phyloP scores from a whole-genome alignment of 2,888 invertebrate genomes.

The Tuta absoluta region DNA sequence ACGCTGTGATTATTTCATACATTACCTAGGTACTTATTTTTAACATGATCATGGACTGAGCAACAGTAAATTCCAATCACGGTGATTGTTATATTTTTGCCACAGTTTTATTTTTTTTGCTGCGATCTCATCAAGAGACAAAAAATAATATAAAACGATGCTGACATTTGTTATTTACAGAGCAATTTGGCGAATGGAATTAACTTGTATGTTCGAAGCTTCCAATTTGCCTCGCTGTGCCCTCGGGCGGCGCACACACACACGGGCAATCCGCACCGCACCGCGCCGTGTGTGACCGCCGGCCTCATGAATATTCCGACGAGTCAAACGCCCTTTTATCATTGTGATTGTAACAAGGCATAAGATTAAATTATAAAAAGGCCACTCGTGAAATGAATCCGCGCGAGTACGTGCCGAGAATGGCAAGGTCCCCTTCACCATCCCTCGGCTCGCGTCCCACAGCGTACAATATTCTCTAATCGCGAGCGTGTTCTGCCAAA shows the following conservation, averaged over 20 bases:
- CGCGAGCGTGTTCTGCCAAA: conserved; percentile 19
- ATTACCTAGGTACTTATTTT: no score
- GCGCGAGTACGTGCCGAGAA: conserved; percentile 50
- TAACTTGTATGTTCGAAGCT: conserved; percentile 26
- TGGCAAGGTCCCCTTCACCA: conserved; percentile 10
- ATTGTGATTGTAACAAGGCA: conserved; percentile 58
- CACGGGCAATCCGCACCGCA: not conserved
- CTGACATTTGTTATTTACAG: conserved; percentile 29
- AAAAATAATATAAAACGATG: not conserved
- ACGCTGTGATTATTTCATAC: no score
- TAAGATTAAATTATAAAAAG: conserved; percentile 65
- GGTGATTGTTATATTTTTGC: not conserved
- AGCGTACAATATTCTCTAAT: conserved; percentile 18
- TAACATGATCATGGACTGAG: no score
- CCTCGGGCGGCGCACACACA: conserved; percentile 25
- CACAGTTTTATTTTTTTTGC: not conserved
- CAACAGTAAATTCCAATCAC: not conserved
- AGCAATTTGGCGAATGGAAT: conserved; percentile 32
- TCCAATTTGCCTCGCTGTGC: conserved; percentile 29
- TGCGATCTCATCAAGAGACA: not conserved
- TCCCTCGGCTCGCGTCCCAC: not conserved
- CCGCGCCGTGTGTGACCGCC: not conserved
- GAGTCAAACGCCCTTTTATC: conserved; percentile 47
- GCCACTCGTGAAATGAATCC: conserved; percentile 55
- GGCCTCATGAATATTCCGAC: conserved; percentile 42